Conservation (phyloP, 2,888 invertebrate genomes). For the Lochmaea capreae region DNA sequence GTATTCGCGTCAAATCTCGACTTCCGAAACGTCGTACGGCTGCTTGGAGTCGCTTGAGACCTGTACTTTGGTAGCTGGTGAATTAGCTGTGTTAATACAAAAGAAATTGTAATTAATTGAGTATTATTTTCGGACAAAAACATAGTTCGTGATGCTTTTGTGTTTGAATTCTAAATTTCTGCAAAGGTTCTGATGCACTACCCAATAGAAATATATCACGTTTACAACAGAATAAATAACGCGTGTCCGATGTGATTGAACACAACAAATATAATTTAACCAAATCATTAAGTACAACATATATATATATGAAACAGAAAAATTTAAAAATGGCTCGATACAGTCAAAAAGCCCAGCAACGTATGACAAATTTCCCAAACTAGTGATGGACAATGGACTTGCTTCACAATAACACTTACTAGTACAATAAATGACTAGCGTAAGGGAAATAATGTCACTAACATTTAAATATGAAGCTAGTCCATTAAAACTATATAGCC, state of each 20-base stretch:
- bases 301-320: conserved; percentile 43
- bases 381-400: background rate
- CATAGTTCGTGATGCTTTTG: background rate
- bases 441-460: background rate
- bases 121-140: background rate
- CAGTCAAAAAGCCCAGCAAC: conserved; percentile 41
- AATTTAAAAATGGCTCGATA: conserved; percentile 43
- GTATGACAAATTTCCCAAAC: conserved; percentile 34
- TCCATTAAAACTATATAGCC: background rate
- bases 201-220: conserved; percentile 38
- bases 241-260: conserved; percentile 13
- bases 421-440: background rate
- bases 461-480: background rate
- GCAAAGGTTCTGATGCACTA: conserved; percentile 29
- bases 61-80: no score
- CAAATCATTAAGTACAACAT: conserved; percentile 52
- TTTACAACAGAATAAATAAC: conserved; percentile 35
- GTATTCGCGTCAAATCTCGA: no score
- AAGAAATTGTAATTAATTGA: background rate
- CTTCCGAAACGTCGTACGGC: no score
- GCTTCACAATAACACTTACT: background rate
- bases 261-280: conserved; percentile 36
- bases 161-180: background rate
- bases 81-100: no score
- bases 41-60: no score